A percentile compares a stretch with the other conserved stretches of the same genome.
Evolutionary conservation across 1,140 invertebrate genomes (phyloP).

Genomic region (Euborellia annulipes): DNA sequence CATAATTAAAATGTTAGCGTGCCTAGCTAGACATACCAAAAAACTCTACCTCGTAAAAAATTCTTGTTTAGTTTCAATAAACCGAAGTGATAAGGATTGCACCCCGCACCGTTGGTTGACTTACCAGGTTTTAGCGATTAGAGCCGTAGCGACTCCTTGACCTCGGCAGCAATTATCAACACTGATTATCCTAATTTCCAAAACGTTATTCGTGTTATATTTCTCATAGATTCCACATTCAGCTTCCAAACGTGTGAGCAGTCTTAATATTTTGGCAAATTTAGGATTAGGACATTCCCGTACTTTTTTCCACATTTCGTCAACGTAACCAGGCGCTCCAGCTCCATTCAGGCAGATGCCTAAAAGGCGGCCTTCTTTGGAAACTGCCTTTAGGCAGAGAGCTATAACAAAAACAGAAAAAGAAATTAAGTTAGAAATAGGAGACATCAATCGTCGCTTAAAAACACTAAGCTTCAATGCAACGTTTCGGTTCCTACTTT

Average conservation of each 20-base stretch:
- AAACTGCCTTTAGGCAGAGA: constrained; percentile 43
- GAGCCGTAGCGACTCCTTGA: constrained; percentile 42
- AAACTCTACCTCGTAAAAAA: too few species aligned
- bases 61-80: too few species aligned
- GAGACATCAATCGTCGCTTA: not conserved
- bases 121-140: constrained; percentile 47
- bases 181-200: constrained; percentile 47
- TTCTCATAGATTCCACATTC: too few species aligned
- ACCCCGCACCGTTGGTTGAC: too few species aligned
- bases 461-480: not conserved
- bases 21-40: too few species aligned
- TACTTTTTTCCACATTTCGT: constrained; percentile 6
- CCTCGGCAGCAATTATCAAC: constrained; percentile 46
- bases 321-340: constrained; percentile 25
- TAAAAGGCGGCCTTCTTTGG: constrained; percentile 38
- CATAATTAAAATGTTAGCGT: too few species aligned
- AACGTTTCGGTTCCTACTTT: not conserved
- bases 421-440: not conserved
- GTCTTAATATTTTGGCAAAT: constrained; percentile 41
- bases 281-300: constrained; percentile 22
- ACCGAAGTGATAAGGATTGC: too few species aligned
- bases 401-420: constrained; percentile 18
- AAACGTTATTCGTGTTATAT: constrained; percentile 18
- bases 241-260: constrained; percentile 37
- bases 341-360: constrained; percentile 36